Evolutionary conservation across 2,113 vertebrate genomes (phyloP), one percentile per base, ranked within the genome.

Genomic region (Limnothrissa miodon): DNA sequence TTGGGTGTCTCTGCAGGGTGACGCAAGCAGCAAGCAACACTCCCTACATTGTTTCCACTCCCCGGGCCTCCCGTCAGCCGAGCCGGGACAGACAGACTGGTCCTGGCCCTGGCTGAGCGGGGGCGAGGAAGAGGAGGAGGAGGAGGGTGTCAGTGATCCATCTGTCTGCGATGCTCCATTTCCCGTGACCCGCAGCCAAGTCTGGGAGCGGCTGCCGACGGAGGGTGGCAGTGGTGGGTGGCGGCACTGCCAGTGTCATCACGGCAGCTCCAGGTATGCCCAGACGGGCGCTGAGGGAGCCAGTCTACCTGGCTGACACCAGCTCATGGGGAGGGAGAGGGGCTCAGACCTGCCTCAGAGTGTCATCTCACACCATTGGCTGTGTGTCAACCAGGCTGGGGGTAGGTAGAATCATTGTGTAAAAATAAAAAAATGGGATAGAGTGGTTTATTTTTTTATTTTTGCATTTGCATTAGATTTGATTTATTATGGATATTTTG

Each of bases 21-120:
- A 85, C 80, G 48, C 66, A 74, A 74, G 66, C 82, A 21, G 1
- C 0, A 10, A 1, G 46, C 82, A 45, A 83, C 85, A 83, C 87
- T 74, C 87, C 85, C 82, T 81, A 46, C 85, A 85, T 88, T 87
- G 78, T 87, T 85, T 88, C 82, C 78, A 82, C n/a, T 66, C 66
- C 33, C 33, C 8, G n/a, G 66, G 56, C 36, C 39, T 36, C 59
- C 48, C 82, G 78, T 86, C 87, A 86, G 78, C 51, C 42, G 78
- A 79, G 84, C 81, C 82, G 82, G 82, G 84, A 80, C 25, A 62
- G 53, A 48, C 80, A 70, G 66, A 74, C 66, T 74, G 29, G 66
- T 15, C 66, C 66, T 53, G 74, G 56, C n/a, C 46, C 78, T 21
- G 62, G 13, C 44, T 84, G 44, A 70, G 44, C 78, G 8, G 25